phyloP scores from a whole-genome alignment of 2,113 vertebrate genomes.

The Saguinus imperator region DNA sequence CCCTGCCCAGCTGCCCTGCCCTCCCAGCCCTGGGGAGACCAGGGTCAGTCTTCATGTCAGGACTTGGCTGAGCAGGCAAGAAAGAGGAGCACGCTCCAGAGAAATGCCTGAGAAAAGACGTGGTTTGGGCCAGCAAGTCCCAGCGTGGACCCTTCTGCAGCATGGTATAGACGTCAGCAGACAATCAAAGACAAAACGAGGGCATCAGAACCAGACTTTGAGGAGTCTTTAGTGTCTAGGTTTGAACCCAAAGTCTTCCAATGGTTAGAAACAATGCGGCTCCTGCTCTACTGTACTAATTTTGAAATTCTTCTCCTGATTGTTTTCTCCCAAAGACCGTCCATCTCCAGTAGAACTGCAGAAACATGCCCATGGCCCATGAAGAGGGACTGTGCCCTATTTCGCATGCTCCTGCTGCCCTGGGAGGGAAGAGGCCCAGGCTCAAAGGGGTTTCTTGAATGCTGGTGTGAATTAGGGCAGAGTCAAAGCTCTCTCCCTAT shows the following conservation, averaged over 20 bases:
- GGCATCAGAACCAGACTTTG: not conserved
- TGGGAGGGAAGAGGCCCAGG: not conserved
- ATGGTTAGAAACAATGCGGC: not conserved
- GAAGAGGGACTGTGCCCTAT: too few species aligned
- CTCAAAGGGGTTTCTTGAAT: not conserved
- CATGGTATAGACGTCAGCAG: not conserved
- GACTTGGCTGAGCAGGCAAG: not conserved
- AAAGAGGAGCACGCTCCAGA: not conserved
- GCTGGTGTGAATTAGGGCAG: not conserved
- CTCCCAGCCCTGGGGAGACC: not conserved
- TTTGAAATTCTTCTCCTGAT: not conserved
- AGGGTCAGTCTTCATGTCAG: not conserved
- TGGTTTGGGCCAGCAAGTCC: not conserved
- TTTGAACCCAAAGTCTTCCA: not conserved
- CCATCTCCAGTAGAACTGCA: not conserved
- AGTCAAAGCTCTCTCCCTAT: not conserved
- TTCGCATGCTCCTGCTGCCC: not conserved
- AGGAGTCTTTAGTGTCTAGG: not conserved
- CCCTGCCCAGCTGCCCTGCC: not conserved
- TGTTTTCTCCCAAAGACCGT: constrained; percentile 10
- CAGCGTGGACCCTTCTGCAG: not conserved
- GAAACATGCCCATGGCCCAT: not conserved
- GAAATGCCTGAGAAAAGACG: not conserved
- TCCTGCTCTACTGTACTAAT: not conserved
- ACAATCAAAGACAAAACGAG: not conserved